phyloP scores from a whole-genome alignment of 2,797 vertebrate genomes.

The Toxotes lorentzi region DNA sequence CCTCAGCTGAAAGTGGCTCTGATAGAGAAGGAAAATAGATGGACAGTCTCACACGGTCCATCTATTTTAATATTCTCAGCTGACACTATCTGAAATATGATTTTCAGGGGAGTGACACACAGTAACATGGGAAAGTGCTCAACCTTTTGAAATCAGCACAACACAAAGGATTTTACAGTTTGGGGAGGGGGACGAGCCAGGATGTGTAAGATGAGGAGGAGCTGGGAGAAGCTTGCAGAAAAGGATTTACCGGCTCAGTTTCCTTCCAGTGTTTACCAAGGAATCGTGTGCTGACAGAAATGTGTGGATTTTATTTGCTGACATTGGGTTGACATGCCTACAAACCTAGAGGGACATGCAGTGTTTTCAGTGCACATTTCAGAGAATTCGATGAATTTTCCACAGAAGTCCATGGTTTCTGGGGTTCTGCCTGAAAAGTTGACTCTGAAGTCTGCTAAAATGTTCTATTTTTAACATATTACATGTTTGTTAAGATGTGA shows the following conservation, averaged over 20 bases:
- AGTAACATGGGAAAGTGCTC: not conserved
- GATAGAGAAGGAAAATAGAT: not conserved
- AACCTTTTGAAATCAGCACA: not conserved
- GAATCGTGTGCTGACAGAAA: conserved; percentile 12
- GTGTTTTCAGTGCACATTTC: conserved; percentile 11
- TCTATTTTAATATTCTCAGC: no score
- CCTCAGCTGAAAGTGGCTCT: no score
- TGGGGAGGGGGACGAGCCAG: not conserved
- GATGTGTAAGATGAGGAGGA: not conserved
- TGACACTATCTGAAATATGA: not conserved
- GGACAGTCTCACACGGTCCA: not conserved
- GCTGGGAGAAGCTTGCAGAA: conserved; percentile 16
- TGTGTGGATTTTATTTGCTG: conserved; percentile 17
- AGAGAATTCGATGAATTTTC: not conserved
- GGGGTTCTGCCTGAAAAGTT: not conserved
- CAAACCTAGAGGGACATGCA: conserved; percentile 10
- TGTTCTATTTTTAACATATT: not conserved
- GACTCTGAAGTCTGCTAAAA: not conserved
- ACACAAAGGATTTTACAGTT: not conserved
- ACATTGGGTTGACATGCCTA: conserved; percentile 12
- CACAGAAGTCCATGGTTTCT: conserved; percentile 12
- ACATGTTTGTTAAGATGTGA: no score
- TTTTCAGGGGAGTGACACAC: not conserved
- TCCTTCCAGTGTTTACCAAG: conserved; percentile 21
- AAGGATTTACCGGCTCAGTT: conserved; percentile 23